These are phyloP conservation scores for Pandemis cinnamomeana DNA, from an alignment of 2,888 invertebrate species.

Conservation along the genomic window DNA sequence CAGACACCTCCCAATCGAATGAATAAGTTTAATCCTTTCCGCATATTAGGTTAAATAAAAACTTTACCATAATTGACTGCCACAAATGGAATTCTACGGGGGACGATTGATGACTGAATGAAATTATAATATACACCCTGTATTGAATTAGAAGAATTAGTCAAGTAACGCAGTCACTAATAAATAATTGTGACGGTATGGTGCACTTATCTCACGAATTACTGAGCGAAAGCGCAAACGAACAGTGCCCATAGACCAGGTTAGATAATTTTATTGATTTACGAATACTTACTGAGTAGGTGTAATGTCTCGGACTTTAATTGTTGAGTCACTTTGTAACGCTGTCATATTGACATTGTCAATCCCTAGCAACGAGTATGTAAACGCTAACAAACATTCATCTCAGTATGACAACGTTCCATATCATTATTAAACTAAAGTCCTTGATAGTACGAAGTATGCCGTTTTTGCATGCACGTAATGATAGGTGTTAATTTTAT, in stretches of 20 bases:
- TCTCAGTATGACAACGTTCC: too few relatives aligned
- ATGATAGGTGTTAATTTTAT: slow-evolving; percentile 43
- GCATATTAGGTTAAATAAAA: slow-evolving; percentile 74
- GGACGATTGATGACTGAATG: slow-evolving; percentile 62
- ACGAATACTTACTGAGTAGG: slow-evolving; percentile 21
- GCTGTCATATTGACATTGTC: too few relatives aligned
- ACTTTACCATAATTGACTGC: slow-evolving; percentile 56
- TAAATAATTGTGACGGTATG: slow-evolving; percentile 62
- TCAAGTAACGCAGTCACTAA: slow-evolving; percentile 58
- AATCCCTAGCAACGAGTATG: too few relatives aligned
- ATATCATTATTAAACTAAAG: too few relatives aligned
- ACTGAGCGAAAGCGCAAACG: background rate
- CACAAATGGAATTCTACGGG: slow-evolving; percentile 54
- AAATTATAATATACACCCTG: slow-evolving; percentile 52
- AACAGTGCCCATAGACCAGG: slow-evolving; percentile 17
- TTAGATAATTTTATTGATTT: slow-evolving; percentile 37
- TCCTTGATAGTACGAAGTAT: slow-evolving; percentile 17
- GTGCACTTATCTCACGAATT: slow-evolving; percentile 69
- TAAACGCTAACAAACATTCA: too few relatives aligned
- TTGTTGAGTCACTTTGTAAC: too few relatives aligned
- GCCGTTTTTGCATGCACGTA: slow-evolving; percentile 28
- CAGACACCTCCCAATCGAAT: slow-evolving; percentile 63
- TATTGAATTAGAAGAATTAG: slow-evolving; percentile 59
- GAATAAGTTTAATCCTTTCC: slow-evolving; percentile 79
- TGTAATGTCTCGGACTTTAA: background rate